Base-by-base conservation (phyloP, 2,113 vertebrate species). In the Silurus glanis region DNA sequence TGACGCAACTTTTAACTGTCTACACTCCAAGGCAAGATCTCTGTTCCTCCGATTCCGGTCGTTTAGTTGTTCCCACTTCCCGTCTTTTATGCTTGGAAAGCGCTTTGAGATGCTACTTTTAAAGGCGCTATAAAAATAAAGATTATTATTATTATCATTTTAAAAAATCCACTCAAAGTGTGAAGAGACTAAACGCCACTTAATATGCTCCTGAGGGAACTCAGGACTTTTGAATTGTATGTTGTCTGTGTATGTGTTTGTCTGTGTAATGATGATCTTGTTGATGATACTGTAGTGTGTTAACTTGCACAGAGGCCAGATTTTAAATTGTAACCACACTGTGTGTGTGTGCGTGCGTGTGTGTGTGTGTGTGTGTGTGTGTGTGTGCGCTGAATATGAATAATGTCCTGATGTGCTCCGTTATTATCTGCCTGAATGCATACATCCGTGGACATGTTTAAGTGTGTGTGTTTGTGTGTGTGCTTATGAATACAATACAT, bases 181-280 rank as follows among this genome's bases (percentile, higher is more conserved):
- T n/a, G n/a, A n/a, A n/a, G n/a, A n/a, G n/a, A n/a, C n/a, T n/a
- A n/a, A n/a, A n/a, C n/a, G n/a, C n/a, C n/a, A n/a, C n/a, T n/a
- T n/a, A n/a, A n/a, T n/a, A n/a, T n/a, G n/a, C n/a, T n/a, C n/a
- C n/a, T n/a, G n/a, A n/a, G n/a, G n/a, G n/a, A n/a, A n/a, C n/a
- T n/a, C n/a, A n/a, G n/a, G n/a, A n/a, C n/a, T 45, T 61, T 55
- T 72, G 66, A 59, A 82, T 82, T 81, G 66, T 9, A 45, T 9
- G 81, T 56, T 14, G 14, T 87, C 90, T 87, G 88, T 89, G 67
- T 72, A 58, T 92, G 89, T 93, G 94, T 92, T 91, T 92, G 92
- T 91, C 93, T 91, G 85, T 69, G 67, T 93, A 94, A 94, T 93
- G 93, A 92, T 93, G 94, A 93, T 94, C 90, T 90, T 94, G 90